Conservation (phyloP, 2,113 vertebrate species). For the Otus sunia region DNA sequence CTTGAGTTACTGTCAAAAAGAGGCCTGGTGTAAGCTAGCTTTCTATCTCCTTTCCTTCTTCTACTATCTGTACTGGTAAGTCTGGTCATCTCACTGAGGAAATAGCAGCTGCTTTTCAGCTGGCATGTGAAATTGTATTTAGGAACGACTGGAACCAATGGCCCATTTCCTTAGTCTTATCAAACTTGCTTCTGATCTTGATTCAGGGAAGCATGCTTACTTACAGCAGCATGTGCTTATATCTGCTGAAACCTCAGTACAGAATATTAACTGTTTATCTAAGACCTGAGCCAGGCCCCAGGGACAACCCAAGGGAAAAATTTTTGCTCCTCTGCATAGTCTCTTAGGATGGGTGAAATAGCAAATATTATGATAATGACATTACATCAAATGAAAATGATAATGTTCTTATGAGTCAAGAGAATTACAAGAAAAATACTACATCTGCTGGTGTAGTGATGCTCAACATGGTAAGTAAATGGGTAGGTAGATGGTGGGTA, state of each 20-base stretch:
- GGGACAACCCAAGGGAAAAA: background rate
- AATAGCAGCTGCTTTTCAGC: background rate
- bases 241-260: background rate
- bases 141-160: background rate
- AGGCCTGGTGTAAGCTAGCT: slow-evolving; percentile 98
- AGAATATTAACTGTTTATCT: background rate
- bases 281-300: background rate
- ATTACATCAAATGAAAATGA: background rate
- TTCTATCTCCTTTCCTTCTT: slow-evolving; percentile 99
- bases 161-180: background rate
- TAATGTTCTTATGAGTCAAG: background rate
- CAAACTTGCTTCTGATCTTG: background rate
- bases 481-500: background rate
- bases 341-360: background rate
- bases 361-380: background rate
- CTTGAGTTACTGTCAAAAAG: slow-evolving; percentile 95
- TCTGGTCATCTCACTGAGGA: background rate
- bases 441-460: background rate
- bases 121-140: background rate
- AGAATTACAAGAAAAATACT: background rate
- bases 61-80: slow-evolving; percentile 99
- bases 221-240: background rate
- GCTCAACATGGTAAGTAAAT: background rate
- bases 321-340: background rate
- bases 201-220: background rate